phyloP scores from a whole-genome alignment of 30 jellyfish, hydroid and myxozoan genomes.

The Clytia hemisphaerica region DNA sequence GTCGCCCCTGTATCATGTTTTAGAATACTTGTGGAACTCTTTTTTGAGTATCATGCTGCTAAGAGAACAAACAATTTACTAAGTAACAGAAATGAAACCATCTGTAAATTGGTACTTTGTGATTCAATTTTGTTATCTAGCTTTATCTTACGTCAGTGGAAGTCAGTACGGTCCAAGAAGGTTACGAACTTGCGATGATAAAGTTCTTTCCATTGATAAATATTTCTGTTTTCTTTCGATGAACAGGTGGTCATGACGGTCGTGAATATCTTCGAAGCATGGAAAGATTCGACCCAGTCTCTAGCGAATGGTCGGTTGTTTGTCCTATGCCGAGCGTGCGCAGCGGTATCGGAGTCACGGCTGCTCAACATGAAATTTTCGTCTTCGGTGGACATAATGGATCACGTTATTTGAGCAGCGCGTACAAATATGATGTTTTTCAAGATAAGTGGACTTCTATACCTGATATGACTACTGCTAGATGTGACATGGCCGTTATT shows the following conservation, averaged over 20 bases:
- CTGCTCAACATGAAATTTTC: slow-evolving; percentile 46
- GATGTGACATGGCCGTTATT: slow-evolving; percentile 98
- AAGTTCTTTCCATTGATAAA: too few relatives aligned
- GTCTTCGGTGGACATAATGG: slow-evolving; percentile 95
- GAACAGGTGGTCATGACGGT: slow-evolving; percentile 99
- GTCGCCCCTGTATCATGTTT: too few relatives aligned
- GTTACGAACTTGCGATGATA: too few relatives aligned
- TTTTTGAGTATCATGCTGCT: too few relatives aligned
- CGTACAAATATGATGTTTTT: slow-evolving; percentile 54
- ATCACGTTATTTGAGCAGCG: slow-evolving; percentile 63
- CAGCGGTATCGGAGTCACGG: slow-evolving; percentile 84
- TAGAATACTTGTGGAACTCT: too few relatives aligned
- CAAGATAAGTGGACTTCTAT: slow-evolving; percentile 61
- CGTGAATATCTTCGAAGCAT: slow-evolving; percentile 70
- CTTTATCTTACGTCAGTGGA: too few relatives aligned
- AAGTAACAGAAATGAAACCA: too few relatives aligned
- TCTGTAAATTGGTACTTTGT: too few relatives aligned
- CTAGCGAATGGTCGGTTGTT: slow-evolving; percentile 85
- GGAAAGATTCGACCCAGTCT: slow-evolving; percentile 78
- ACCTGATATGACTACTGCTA: slow-evolving; percentile 53
- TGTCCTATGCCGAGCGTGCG: slow-evolving; percentile 81
- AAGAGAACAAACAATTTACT: too few relatives aligned
- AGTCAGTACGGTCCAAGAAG: too few relatives aligned
- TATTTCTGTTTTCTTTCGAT: too few relatives aligned
- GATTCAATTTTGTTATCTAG: too few relatives aligned